Percentiles rank a stretch among this genome's conserved stretches.
Evolutionary conservation across 2,888 invertebrate species (phyloP).

Genomic region (Calameuta filiformis): DNA sequence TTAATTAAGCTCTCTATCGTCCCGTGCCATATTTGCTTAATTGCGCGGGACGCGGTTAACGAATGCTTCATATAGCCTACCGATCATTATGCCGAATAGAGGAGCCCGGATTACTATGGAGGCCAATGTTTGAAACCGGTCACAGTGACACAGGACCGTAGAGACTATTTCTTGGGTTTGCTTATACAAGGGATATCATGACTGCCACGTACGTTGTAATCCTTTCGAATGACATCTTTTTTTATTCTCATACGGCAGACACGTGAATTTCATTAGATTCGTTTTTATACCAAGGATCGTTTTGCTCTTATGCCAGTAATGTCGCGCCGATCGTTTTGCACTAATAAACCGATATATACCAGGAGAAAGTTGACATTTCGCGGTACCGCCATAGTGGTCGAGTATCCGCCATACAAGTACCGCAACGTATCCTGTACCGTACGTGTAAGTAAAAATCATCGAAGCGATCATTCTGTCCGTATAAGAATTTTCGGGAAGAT

Average conservation of each 20-base stretch:
- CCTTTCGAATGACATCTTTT: neutral
- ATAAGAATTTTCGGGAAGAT: neutral
- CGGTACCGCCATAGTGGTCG: neutral
- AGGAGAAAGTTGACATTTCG: neutral
- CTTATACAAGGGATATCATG: neutral
- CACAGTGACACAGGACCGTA: neutral
- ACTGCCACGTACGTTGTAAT: neutral
- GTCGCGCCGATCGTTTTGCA: constrained; percentile 1
- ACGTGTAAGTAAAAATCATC: neutral
- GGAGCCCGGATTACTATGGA: neutral
- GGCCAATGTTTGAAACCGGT: neutral
- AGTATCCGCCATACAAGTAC: neutral
- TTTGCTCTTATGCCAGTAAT: neutral
- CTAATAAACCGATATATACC: neutral
- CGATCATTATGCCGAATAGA: neutral
- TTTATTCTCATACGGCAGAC: neutral
- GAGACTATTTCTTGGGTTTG: neutral
- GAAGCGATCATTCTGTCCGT: neutral
- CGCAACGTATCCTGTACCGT: neutral
- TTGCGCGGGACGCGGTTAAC: constrained; percentile 36
- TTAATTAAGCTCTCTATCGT: constrained; percentile 49
- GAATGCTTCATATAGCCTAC: constrained; percentile 20
- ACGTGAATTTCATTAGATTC: neutral
- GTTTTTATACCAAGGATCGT: neutral
- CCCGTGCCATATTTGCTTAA: constrained; percentile 51